These are phyloP conservation scores for Hyperoplus immaculatus DNA, from an alignment of 2,797 vertebrate genomes.

Conservation along the genomic window DNA sequence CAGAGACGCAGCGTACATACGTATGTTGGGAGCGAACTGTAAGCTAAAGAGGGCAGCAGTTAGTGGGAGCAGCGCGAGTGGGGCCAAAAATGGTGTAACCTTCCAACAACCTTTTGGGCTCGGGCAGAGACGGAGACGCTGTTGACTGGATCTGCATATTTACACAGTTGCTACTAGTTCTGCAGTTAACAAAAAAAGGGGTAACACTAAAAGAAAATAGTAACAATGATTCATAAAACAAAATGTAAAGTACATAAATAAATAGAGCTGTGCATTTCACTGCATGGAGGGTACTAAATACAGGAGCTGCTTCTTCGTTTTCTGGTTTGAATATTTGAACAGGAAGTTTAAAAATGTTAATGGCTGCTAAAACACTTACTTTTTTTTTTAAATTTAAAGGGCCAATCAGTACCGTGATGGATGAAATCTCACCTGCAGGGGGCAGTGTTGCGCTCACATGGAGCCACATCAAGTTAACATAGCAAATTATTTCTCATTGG, in stretches of 20 bases:
- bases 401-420: constrained; percentile 72
- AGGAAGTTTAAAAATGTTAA: constrained; percentile 26
- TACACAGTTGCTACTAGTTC: constrained; percentile 85
- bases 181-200: constrained; percentile 64
- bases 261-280: constrained; percentile 82
- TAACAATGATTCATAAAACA: constrained; percentile 69
- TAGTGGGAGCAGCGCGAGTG: constrained; percentile 52
- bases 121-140: constrained; percentile 43
- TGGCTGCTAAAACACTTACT: constrained; percentile 17
- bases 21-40: constrained; percentile 17
- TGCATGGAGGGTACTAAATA: constrained; percentile 69
- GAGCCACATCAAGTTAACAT: constrained; percentile 40
- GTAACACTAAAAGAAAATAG: constrained; percentile 57
- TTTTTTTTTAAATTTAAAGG: constrained; percentile 2
- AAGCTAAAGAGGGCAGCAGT: constrained; percentile 26
- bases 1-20: constrained; percentile 41
- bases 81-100: constrained; percentile 17
- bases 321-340: constrained; percentile 44
- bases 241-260: constrained; percentile 78
- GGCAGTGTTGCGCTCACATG: constrained; percentile 56
- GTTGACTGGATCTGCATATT: constrained; percentile 81
- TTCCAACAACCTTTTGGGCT: constrained; percentile 56
- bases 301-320: constrained; percentile 51
- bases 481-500: constrained; percentile 46
- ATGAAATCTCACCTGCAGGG: constrained; percentile 64